Conservation (phyloP, 1,140 invertebrate genomes). For the Bombus waltoni region DNA sequence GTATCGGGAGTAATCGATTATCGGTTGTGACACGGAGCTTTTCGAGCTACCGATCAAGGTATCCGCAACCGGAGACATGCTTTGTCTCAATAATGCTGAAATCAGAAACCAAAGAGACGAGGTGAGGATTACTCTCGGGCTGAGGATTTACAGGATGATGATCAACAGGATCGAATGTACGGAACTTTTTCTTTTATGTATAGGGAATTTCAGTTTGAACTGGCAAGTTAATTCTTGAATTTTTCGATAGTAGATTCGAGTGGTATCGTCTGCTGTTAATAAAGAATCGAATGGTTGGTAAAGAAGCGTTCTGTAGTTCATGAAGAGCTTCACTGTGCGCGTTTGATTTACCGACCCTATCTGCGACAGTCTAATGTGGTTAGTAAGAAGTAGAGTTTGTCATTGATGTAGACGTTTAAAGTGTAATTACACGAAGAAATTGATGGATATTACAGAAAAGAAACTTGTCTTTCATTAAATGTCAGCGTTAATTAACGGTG, state of each 20-base stretch:
- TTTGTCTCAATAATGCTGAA: constrained; percentile 80
- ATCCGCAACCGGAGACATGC: constrained; percentile 80
- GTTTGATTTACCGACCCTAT: not conserved
- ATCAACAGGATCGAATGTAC: not conserved
- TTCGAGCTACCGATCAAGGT: constrained; percentile 75
- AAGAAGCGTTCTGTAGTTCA: not conserved
- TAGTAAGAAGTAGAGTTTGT: not conserved
- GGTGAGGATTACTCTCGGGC: constrained; percentile 8
- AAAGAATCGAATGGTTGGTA: not conserved
- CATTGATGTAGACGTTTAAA: constrained; percentile 56
- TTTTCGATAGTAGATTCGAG: not conserved
- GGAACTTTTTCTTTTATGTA: not conserved
- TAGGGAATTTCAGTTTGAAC: not conserved
- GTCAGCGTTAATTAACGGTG: not conserved
- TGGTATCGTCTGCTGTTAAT: not conserved
- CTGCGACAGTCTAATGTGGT: not conserved
- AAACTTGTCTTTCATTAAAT: not conserved
- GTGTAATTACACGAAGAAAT: not conserved
- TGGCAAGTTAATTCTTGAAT: not conserved
- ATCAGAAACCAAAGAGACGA: constrained; percentile 58
- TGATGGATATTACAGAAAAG: not conserved
- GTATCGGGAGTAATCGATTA: constrained; percentile 88
- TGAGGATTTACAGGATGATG: not conserved
- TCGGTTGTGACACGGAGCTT: constrained; percentile 75
- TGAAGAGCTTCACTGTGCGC: not conserved